Percentiles rank a stretch among this genome's conserved stretches.
These are phyloP conservation scores for Andrena praecox DNA, from an alignment of 2,888 invertebrate genomes.

Conservation along the genomic window DNA sequence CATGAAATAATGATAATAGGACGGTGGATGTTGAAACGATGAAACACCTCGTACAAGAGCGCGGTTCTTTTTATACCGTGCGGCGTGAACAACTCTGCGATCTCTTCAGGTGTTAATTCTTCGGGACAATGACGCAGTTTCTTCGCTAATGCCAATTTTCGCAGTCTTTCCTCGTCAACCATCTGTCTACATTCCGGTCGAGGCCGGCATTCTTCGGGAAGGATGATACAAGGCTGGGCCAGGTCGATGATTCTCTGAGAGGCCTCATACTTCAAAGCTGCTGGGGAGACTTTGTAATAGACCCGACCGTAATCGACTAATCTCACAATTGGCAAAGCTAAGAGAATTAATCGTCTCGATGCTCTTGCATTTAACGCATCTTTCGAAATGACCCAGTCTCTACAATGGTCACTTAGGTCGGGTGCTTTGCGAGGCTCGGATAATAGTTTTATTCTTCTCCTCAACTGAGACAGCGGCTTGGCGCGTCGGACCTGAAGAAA, in stretches of 20 bases:
- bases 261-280: conserved; percentile 70
- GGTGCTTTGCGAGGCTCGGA: conserved; percentile 41
- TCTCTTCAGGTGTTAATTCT: conserved; percentile 68
- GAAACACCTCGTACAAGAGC: conserved; percentile 66
- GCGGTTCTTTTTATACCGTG: conserved; percentile 68
- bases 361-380: conserved; percentile 59
- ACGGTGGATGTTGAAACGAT: neutral
- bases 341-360: conserved; percentile 58
- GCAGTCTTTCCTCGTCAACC: conserved; percentile 27
- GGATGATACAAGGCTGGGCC: conserved; percentile 58
- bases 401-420: conserved; percentile 42
- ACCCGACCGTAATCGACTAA: conserved; percentile 56
- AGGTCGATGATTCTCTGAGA: conserved; percentile 66
- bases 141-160: conserved; percentile 46
- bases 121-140: conserved; percentile 63
- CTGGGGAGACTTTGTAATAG: conserved; percentile 65
- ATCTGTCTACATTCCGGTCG: neutral
- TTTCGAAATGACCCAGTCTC: conserved; percentile 40
- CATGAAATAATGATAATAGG: neutral
- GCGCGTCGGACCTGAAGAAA: conserved; percentile 67
- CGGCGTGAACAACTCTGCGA: conserved; percentile 66
- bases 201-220: conserved; percentile 60
- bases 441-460: conserved; percentile 64
- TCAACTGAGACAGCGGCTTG: conserved; percentile 68
- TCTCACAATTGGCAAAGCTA: conserved; percentile 60